A percentile compares a stretch with the other conserved stretches of the same genome.
phyloP scores from a whole-genome alignment of 37 sponge, comb jelly and placozoan species.

The Aphrocallistes beatrix region DNA sequence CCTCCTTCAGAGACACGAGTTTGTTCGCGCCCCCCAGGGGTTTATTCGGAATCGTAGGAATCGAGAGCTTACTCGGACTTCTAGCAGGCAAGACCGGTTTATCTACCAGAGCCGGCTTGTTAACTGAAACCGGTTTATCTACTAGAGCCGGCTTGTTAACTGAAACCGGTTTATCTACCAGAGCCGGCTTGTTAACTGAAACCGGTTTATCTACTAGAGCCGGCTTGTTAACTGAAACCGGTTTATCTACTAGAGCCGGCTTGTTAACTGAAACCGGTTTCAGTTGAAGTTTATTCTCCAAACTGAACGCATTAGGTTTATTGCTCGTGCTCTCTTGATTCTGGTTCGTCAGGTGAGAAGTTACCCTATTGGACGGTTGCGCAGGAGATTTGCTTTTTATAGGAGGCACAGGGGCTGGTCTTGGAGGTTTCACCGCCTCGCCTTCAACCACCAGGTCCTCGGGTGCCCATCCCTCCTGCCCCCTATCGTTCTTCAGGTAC shows the following conservation, averaged over 20 bases:
- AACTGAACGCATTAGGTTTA: not conserved
- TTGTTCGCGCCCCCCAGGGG: not conserved
- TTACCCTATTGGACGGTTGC: not conserved
- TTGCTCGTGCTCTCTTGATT: not conserved
- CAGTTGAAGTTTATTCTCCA: not conserved
- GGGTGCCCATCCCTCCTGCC: conserved; percentile 60
- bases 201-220: not conserved
- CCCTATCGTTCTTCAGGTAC: conserved; percentile 30
- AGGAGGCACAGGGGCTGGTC: not conserved
- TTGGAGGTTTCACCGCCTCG: not conserved
- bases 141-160: not conserved
- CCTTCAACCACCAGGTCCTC: not conserved
- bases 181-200: not conserved
- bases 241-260: not conserved
- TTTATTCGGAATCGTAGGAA: not conserved
- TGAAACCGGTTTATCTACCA: conserved; percentile 18
- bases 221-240: not conserved
- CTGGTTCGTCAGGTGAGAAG: not conserved
- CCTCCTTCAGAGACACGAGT: not conserved
- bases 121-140: not conserved
- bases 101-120: not conserved
- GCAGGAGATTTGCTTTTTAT: not conserved
- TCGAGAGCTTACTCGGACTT: no score
- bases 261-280: not conserved
- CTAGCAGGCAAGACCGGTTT: not conserved